Evolutionary conservation across 2,888 invertebrate genomes (phyloP).

Genomic region (Omphaloscelis lunosa): DNA sequence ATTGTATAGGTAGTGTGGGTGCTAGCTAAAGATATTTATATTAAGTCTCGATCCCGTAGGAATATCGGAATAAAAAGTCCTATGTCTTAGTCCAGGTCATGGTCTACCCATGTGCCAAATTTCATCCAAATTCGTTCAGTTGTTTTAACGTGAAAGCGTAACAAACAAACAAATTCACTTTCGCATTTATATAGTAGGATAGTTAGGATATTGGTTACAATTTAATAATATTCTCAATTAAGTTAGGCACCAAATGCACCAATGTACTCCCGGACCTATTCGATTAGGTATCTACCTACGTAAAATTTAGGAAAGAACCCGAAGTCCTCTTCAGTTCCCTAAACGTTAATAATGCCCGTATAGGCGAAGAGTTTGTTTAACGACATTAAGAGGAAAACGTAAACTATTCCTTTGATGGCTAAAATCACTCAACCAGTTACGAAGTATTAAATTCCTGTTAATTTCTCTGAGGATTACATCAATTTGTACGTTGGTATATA

Average conservation of each 20-base stretch:
- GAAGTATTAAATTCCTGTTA: constrained; percentile 52
- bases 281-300: background rate
- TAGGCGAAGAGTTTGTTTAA: constrained; percentile 38
- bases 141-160: too few species aligned
- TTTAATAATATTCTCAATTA: background rate
- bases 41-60: too few species aligned
- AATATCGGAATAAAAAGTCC: too few species aligned
- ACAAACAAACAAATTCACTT: too few species aligned
- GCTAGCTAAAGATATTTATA: background rate
- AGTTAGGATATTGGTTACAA: too few species aligned
- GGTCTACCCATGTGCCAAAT: too few species aligned
- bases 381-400: constrained; percentile 39
- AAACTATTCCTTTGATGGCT: constrained; percentile 56
- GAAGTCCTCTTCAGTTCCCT: background rate
- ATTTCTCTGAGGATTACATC: constrained; percentile 45
- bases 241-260: background rate
- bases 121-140: too few species aligned
- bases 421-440: constrained; percentile 37
- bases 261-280: background rate
- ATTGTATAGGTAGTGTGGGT: too few species aligned
- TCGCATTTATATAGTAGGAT: too few species aligned
- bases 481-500: constrained; percentile 27
- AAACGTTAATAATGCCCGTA: constrained; percentile 21
- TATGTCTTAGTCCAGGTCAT: too few species aligned
- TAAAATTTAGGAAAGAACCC: background rate